These are phyloP conservation scores for Melanotaenia nigrans DNA, from an alignment of 2,797 vertebrate genomes.

Conservation along the genomic window DNA sequence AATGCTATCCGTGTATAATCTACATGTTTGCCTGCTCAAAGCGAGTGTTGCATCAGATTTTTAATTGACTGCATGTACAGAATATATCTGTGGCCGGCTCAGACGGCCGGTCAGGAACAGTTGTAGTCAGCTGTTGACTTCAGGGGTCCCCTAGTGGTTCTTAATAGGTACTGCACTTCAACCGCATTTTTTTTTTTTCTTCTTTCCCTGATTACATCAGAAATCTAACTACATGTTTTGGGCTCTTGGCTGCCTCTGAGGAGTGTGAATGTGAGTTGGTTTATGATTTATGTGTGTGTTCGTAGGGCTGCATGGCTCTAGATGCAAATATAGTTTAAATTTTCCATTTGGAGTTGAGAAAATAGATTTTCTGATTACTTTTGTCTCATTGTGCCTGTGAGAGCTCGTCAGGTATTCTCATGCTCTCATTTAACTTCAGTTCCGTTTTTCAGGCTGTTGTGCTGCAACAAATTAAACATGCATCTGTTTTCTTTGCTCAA, in stretches of 20 bases:
- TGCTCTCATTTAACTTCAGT: not conserved
- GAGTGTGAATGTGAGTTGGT: slow-evolving; percentile 27
- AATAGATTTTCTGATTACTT: not conserved
- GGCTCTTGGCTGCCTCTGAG: slow-evolving; percentile 52
- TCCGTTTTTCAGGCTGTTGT: not conserved
- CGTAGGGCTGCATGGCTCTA: slow-evolving; percentile 29
- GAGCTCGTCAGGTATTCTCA: not conserved
- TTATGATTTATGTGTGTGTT: not conserved
- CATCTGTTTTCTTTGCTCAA: not conserved
- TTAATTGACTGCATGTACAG: slow-evolving; percentile 74
- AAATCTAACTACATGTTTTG: slow-evolving; percentile 35
- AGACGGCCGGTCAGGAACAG: slow-evolving; percentile 30
- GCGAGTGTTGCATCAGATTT: slow-evolving; percentile 71
- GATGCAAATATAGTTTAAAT: not conserved
- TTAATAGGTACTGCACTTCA: slow-evolving; percentile 56
- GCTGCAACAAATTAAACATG: not conserved
- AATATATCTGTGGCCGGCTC: slow-evolving; percentile 55
- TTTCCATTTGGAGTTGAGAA: no score
- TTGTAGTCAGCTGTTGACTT: slow-evolving; percentile 6
- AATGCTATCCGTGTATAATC: slow-evolving; percentile 78
- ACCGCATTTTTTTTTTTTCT: slow-evolving; percentile 1
- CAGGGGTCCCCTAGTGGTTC: slow-evolving; percentile 32
- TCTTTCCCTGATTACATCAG: slow-evolving; percentile 18
- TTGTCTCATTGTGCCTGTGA: not conserved
- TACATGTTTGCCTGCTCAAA: slow-evolving; percentile 75